phyloP scores from a whole-genome alignment of 2,888 invertebrate species.

The Byasa hedistus region DNA sequence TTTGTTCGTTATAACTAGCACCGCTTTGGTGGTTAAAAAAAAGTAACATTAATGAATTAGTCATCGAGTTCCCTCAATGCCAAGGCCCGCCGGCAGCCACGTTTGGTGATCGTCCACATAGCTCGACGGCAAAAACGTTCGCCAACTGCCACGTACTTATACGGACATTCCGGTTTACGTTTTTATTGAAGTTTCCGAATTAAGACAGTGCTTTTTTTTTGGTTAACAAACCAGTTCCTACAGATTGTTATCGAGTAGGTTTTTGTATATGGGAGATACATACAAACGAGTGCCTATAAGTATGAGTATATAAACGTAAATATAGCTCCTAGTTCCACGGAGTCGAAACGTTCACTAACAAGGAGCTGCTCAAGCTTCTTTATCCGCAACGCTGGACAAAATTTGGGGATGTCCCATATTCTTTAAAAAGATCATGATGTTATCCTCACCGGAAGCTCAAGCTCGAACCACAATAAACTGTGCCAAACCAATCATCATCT shows the following conservation, averaged over 20 bases:
- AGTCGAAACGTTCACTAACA: too few species aligned
- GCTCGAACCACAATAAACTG: too few species aligned
- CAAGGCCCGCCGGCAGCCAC: slow-evolving; percentile 58
- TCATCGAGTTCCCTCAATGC: slow-evolving; percentile 68
- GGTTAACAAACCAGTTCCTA: not conserved
- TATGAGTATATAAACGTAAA: too few species aligned
- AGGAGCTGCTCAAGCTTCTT: too few species aligned
- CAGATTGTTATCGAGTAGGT: not conserved
- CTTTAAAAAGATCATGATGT: too few species aligned
- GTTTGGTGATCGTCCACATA: slow-evolving; percentile 51
- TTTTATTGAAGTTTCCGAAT: slow-evolving; percentile 8
- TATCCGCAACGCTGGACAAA: too few species aligned
- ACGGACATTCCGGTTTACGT: slow-evolving; percentile 31
- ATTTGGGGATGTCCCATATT: too few species aligned
- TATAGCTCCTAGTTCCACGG: too few species aligned
- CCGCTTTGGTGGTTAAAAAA: slow-evolving; percentile 10
- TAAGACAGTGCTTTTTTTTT: not conserved
- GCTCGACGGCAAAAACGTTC: slow-evolving; percentile 58
- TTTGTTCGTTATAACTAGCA: not conserved
- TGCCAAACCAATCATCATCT: too few species aligned
- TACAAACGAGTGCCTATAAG: not conserved
- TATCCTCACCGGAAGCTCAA: too few species aligned
- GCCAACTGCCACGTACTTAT: slow-evolving; percentile 38
- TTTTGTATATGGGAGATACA: not conserved
- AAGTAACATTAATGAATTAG: slow-evolving; percentile 43